A percentile compares a stretch with the other conserved stretches of the same genome.
Evolutionary conservation across 35 echinoderm and acorn worm genomes (phyloP).

Genomic region (Strongylocentrotus purpuratus): DNA sequence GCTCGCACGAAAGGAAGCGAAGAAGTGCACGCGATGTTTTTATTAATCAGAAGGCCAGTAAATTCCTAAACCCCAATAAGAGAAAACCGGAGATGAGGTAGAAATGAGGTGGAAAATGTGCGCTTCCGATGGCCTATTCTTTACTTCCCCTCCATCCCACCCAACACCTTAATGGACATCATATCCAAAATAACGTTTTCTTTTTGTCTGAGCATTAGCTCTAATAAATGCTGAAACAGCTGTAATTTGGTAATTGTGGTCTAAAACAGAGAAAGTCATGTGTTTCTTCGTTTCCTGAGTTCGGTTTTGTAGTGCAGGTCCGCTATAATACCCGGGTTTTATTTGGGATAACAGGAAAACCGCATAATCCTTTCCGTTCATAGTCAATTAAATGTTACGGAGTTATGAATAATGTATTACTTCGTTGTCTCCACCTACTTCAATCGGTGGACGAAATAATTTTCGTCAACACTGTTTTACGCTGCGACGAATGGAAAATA

Average conservation of each 20-base stretch:
- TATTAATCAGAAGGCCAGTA: slow-evolving; percentile 7
- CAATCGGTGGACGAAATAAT: too few relatives aligned
- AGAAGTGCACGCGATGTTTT: slow-evolving; percentile 38
- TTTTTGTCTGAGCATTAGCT: neutral
- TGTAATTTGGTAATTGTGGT: neutral
- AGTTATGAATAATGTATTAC: neutral
- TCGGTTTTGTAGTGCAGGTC: neutral
- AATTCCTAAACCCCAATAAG: neutral
- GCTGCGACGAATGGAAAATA: too few relatives aligned
- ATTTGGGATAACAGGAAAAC: neutral
- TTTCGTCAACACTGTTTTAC: too few relatives aligned
- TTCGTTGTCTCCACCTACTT: too few relatives aligned
- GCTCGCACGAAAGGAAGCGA: slow-evolving; percentile 38
- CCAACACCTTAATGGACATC: neutral
- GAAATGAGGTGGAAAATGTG: slow-evolving; percentile 30
- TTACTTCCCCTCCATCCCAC: neutral
- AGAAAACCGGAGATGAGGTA: neutral
- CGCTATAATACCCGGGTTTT: neutral
- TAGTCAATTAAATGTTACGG: neutral
- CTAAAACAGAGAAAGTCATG: neutral
- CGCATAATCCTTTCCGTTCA: neutral
- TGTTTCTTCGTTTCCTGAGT: neutral
- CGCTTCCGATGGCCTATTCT: slow-evolving; percentile 11
- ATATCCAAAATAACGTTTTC: neutral
- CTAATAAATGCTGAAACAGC: neutral